Base-by-base conservation (phyloP, 2,797 vertebrate genomes). In the Ptychobarbus kaznakovi region DNA sequence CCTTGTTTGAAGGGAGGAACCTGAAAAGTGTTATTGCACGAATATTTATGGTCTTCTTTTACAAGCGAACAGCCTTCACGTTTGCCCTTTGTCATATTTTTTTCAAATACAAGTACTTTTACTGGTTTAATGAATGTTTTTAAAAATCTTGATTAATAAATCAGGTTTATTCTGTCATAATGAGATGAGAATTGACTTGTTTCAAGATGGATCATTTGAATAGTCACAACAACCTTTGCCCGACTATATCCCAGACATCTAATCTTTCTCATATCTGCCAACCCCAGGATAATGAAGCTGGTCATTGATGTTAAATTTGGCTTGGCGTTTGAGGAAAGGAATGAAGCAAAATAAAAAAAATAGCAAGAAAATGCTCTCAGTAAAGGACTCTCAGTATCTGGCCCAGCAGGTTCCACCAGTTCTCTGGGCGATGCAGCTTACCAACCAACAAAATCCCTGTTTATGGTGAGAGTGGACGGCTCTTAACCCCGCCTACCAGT, bases 321-420 rank as follows among this genome's bases (percentile, higher is more conserved):
- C 65, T 42, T 61, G 44, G 56, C 0, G 10, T 68, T 44, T 32
- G 6, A 73, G 44, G 25, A 22, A 73, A 66, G 68, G 16, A 15
- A 74, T 38, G 28, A 69, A 40, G 69, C 2, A 18, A 69, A 46
- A 68, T 3, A 25, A 35, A 40, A 25, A 25, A 40, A 25, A 70
- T 0, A 9, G 61, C 28, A 1, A 25, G 15, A 70, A 35, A 44
- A 66, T 40, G 72, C 5, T 12, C 5, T 12, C 32, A 32, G 32
- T 32, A 32, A 32, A 80, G 83, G 75, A 89, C 87, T 91, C 83
- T 86, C 44, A 84, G 88, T 28, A 87, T 86, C 87, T 89, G 58
- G 89, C 78, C 66, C 12, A 86, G 89, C 93, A 91, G 92, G 93
- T 94, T 88, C 18, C 86, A 90, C 92, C 81, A 87, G 93, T 92